Conservation (phyloP, 2,113 vertebrate species). For the Labeo catla region DNA sequence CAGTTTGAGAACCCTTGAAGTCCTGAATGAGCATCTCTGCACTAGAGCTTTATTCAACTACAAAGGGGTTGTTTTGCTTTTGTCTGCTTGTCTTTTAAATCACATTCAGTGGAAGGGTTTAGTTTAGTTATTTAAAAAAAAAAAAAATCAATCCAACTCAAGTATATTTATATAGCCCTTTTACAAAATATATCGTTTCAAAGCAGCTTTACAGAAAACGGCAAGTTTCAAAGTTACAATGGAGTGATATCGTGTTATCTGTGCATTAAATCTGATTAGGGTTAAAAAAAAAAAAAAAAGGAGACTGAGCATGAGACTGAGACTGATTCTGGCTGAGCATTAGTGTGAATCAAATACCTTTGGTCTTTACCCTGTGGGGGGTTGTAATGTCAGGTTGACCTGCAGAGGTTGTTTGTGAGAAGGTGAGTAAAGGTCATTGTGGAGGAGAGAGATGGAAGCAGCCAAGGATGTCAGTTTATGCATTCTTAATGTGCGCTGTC, state of each 20-base stretch:
- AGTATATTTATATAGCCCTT: neutral
- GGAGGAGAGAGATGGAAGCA: slow-evolving; percentile 11
- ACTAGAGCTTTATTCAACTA: neutral
- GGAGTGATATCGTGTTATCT: neutral
- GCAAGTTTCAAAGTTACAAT: neutral
- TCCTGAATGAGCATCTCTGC: neutral
- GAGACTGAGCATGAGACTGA: too few species aligned
- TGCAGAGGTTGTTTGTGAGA: slow-evolving; percentile 5
- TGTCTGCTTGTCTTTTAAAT: neutral
- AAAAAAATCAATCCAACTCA: neutral
- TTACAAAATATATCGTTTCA: neutral
- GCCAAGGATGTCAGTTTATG: slow-evolving; percentile 26
- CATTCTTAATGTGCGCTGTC: slow-evolving; percentile 26
- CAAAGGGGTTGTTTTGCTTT: neutral
- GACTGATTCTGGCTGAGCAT: neutral
- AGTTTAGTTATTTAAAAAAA: neutral
- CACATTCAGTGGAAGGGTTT: neutral
- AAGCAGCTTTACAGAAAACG: neutral
- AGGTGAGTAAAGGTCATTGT: slow-evolving; percentile 35
- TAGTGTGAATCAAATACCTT: neutral
- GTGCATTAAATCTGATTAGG: neutral
- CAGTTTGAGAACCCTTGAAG: neutral
- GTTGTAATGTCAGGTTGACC: neutral
- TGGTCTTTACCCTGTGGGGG: neutral
- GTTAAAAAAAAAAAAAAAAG: neutral